Conservation (phyloP, 2,888 invertebrate genomes). For the Subacronicta megacephala region DNA sequence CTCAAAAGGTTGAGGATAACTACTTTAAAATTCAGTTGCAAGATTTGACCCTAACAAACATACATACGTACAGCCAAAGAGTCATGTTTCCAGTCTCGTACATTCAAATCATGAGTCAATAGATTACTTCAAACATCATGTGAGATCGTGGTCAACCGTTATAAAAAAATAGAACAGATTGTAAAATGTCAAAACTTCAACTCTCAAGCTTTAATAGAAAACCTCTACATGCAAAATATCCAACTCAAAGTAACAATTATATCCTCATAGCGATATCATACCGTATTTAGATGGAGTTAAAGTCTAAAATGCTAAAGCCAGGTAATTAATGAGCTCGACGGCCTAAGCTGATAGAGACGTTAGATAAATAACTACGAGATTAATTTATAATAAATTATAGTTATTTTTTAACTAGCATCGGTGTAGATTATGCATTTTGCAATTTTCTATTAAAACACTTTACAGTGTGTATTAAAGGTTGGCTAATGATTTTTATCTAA, state of each 20-base stretch:
- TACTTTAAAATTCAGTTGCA: too few species aligned
- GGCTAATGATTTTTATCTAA: too few species aligned
- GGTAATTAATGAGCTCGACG: slow-evolving; percentile 4
- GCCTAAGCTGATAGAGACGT: slow-evolving; percentile 15
- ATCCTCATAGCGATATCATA: neutral
- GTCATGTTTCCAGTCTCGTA: too few species aligned
- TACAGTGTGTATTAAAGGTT: too few species aligned
- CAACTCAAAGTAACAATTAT: neutral
- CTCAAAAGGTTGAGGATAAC: too few species aligned
- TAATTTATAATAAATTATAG: slow-evolving; percentile 8
- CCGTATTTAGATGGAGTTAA: fast-evolving
- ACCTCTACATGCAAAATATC: neutral
- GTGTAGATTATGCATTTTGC: neutral
- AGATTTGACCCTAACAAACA: too few species aligned
- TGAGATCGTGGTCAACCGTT: too few species aligned
- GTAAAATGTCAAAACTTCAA: slow-evolving; percentile 5
- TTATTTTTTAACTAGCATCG: slow-evolving; percentile 6
- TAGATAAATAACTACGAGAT: slow-evolving; percentile 6
- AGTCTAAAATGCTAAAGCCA: neutral
- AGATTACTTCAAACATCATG: too few species aligned
- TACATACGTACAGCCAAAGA: too few species aligned
- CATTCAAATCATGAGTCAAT: too few species aligned
- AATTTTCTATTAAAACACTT: slow-evolving; percentile 1
- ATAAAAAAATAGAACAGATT: too few species aligned
- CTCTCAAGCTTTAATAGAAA: neutral